Percentiles rank a stretch among this genome's conserved stretches.
These are phyloP conservation scores for Vidua macroura DNA, from an alignment of 2,113 vertebrate species.

Conservation along the genomic window DNA sequence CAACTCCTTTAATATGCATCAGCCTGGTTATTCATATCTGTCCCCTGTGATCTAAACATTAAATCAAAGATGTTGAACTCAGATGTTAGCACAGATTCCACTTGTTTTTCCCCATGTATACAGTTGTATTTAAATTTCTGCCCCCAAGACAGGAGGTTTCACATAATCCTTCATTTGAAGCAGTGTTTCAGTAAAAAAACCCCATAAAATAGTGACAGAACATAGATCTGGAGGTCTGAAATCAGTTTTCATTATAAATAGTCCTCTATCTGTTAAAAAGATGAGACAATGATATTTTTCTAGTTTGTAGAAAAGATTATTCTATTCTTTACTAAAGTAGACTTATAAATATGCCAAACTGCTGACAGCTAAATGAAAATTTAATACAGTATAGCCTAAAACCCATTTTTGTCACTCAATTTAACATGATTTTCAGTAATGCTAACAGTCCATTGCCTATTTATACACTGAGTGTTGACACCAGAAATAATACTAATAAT, in stretches of 20 bases:
- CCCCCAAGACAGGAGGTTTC: neutral
- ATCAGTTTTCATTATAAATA: constrained; percentile 16
- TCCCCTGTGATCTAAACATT: constrained; percentile 37
- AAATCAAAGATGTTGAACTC: constrained; percentile 45
- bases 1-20: constrained; percentile 43
- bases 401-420: constrained; percentile 28
- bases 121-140: neutral
- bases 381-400: constrained; percentile 36
- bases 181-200: neutral
- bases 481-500: constrained; percentile 10
- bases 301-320: neutral
- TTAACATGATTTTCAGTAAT: constrained; percentile 5
- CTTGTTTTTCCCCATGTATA: constrained; percentile 14
- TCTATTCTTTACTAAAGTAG: constrained; percentile 15
- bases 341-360: constrained; percentile 42
- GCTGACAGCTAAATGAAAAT: constrained; percentile 24
- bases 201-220: neutral
- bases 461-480: constrained; percentile 16
- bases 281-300: constrained; percentile 9
- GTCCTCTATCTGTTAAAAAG: neutral
- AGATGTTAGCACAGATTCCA: neutral
- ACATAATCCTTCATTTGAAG: neutral
- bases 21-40: constrained; percentile 46
- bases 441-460: constrained; percentile 17
- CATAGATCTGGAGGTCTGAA: neutral